Evolutionary conservation across 92 coral and sea anemone genomes (phyloP).

Genomic region (Zoanthus solanderi): DNA sequence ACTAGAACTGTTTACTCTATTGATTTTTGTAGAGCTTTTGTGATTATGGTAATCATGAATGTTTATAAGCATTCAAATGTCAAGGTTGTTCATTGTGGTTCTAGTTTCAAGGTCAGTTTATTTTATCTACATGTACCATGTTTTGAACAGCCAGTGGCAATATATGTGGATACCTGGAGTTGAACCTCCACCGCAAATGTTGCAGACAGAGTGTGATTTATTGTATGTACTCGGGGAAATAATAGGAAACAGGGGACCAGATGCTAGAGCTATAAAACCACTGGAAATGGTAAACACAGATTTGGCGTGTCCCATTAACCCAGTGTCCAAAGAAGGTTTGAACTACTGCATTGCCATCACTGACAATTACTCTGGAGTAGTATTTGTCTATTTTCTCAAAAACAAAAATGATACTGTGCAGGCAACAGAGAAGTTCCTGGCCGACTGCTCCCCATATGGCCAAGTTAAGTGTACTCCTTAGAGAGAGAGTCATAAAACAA

Average conservation of each 20-base stretch:
- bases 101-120: no score
- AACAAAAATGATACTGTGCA: constrained; percentile 21
- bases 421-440: constrained; percentile 42
- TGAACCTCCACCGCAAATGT: no score
- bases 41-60: no score
- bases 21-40: no score
- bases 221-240: no score
- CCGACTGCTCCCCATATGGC: constrained; percentile 51
- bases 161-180: no score
- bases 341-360: constrained; percentile 39
- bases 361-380: constrained; percentile 54
- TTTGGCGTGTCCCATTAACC: constrained; percentile 42
- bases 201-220: no score
- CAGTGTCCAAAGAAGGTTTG: constrained; percentile 36
- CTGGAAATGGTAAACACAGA: constrained; percentile 55
- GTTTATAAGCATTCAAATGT: no score
- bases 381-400: constrained; percentile 32
- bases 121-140: no score
- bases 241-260: constrained; percentile 32
- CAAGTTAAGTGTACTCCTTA: constrained; percentile 41
- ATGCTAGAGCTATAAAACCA: constrained; percentile 36
- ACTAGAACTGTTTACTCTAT: no score
- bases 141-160: no score
- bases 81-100: no score
- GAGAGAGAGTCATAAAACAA: constrained; percentile 42